Base-by-base conservation (phyloP, 2,888 invertebrate species). In the Liposcelis brunnea region DNA sequence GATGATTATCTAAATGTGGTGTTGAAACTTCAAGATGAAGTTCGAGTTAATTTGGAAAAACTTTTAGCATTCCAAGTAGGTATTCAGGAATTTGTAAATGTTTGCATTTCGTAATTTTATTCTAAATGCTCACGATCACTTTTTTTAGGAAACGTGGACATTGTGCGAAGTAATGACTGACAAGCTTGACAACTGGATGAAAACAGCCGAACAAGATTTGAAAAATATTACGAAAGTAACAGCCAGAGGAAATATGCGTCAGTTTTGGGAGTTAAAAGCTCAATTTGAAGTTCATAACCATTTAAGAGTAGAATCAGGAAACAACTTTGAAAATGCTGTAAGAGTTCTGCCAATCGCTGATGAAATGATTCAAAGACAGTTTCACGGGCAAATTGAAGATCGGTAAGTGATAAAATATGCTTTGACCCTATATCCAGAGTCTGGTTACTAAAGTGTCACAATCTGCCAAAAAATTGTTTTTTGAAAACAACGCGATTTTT, bases 181-280 rank as follows among this genome's bases (percentile, higher is more conserved):
- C 52, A 75, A 78, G 55, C 69, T 86, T 44, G 83, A 84, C 58
- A 67, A 68, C 36, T 87, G 86, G 78, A 72, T 87, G 59, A 74
- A 73, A 49, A 72, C 71, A 45, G 80, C 83, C 0, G 82, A 82
- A 54, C 70, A 71, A 44, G 80, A 82, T 58, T 62, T 86, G 40
- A 69, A 71, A 48, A 65, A 71, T 19, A 73, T 86, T 32, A 67
- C 72, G 46, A 69, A 66, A 18, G 61, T 73, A 12, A 72, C 73
- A 44, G 71, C 74, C 1, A 73, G 75, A 8, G 77, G 77, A 44
- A 80, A 82, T 55, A 75, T 85, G 62, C 72, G 83, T 52, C 76
- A 82, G 54, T 87, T 86, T 65, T 87, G 87, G 86, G 87, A 87
- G 63, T 62, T 87, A 38, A 86, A 85, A 61, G 87, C 86, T 1